Evolutionary conservation across 2,888 invertebrate genomes (phyloP).

Genomic region (Agonopterix heracliana): DNA sequence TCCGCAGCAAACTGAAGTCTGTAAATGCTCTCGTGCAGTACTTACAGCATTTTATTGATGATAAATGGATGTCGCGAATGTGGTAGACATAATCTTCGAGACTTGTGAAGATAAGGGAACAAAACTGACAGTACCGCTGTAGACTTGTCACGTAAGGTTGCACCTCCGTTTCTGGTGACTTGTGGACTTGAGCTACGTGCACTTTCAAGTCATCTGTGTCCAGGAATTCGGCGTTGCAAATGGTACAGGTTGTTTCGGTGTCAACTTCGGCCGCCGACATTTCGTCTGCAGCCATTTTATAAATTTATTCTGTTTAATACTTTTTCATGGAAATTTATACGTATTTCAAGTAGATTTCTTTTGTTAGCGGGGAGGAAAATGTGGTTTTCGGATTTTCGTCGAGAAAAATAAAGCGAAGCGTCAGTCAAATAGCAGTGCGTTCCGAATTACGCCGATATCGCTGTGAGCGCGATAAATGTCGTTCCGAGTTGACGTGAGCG

Average conservation of each 20-base stretch:
- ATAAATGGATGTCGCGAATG: conserved; percentile 38
- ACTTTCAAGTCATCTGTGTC: conserved; percentile 45
- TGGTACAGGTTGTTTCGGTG: conserved; percentile 36
- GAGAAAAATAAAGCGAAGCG: too few relatives aligned
- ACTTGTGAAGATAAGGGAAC: conserved; percentile 26
- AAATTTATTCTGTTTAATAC: not conserved
- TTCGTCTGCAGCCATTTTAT: not conserved
- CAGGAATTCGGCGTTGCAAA: conserved; percentile 52
- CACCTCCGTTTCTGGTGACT: too few relatives aligned
- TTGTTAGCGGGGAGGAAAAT: too few relatives aligned
- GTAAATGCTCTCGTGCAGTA: conserved; percentile 41
- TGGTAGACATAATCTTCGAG: conserved; percentile 38
- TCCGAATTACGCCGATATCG: too few relatives aligned
- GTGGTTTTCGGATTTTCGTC: too few relatives aligned
- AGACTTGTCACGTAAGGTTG: conserved; percentile 5
- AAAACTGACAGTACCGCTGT: conserved; percentile 36
- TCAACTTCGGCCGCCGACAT: conserved; percentile 11
- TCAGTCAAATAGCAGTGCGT: too few relatives aligned
- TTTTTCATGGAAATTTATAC: not conserved
- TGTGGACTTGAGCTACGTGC: conserved; percentile 46
- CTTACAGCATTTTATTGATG: conserved; percentile 29
- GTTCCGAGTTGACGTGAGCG: too few relatives aligned
- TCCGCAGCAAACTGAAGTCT: conserved; percentile 13
- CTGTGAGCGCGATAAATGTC: too few relatives aligned
- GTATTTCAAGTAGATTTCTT: not conserved